A percentile compares a stretch with the other conserved stretches of the same genome.
These are phyloP conservation scores for Aulostomus chinensis DNA, from an alignment of 2,797 vertebrate genomes.

Conservation along the genomic window DNA sequence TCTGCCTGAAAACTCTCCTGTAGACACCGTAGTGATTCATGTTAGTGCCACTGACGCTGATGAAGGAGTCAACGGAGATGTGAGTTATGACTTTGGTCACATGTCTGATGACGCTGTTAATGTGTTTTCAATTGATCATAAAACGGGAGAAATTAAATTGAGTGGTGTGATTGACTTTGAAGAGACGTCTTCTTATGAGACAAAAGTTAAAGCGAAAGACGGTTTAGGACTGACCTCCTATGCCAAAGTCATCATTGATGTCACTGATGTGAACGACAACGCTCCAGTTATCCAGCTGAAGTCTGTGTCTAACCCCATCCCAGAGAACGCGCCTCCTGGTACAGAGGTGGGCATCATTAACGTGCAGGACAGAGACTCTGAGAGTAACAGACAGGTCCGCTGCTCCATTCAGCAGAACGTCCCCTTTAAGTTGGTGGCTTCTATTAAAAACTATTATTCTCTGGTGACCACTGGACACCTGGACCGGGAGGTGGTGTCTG, in stretches of 20 bases:
- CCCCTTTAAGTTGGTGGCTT: no score
- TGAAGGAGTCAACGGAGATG: constrained; percentile 62
- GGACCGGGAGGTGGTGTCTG: no score
- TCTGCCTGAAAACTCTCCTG: constrained; percentile 60
- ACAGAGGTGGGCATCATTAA: constrained; percentile 65
- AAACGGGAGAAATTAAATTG: constrained; percentile 59
- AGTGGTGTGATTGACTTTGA: constrained; percentile 53
- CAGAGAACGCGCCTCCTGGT: constrained; percentile 52
- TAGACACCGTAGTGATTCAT: constrained; percentile 39
- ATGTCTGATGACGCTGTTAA: constrained; percentile 54
- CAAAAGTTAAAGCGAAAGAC: constrained; percentile 66
- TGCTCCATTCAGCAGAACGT: no score
- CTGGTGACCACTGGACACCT: no score
- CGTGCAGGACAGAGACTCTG: constrained; percentile 57
- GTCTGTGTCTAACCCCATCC: constrained; percentile 47
- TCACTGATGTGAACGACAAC: constrained; percentile 74
- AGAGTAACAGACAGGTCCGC: no score
- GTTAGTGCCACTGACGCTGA: constrained; percentile 73
- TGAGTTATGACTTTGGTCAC: constrained; percentile 71
- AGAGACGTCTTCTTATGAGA: constrained; percentile 27
- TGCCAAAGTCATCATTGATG: constrained; percentile 52
- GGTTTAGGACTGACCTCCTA: constrained; percentile 44
- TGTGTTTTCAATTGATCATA: constrained; percentile 58
- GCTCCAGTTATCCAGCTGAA: constrained; percentile 52
- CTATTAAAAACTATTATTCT: no score